Conservation (phyloP, 1,140 invertebrate species). For the Meloidogyne hapla region DNA sequence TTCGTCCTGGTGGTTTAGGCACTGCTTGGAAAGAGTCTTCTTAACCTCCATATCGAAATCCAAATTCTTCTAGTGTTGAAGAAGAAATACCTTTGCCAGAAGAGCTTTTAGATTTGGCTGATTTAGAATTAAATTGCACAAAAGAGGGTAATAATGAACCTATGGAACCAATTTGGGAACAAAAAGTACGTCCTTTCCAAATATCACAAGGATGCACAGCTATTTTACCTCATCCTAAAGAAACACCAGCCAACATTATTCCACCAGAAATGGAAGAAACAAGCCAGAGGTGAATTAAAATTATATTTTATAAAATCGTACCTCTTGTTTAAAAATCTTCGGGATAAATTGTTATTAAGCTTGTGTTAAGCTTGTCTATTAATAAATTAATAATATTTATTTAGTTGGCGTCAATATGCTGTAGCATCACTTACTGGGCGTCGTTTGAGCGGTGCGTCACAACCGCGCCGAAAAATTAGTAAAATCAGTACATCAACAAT, state of each 20-base stretch:
- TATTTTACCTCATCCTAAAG: neutral
- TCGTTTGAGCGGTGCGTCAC: neutral
- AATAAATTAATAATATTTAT: neutral
- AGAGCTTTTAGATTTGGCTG: slow-evolving; percentile 5
- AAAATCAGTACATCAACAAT: neutral
- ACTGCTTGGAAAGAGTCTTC: neutral
- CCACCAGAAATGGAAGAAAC: neutral
- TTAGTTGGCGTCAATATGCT: slow-evolving; percentile 29
- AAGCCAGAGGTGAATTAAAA: neutral
- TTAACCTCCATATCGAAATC: neutral
- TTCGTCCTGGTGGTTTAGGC: neutral
- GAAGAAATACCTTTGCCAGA: neutral
- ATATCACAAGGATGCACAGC: neutral
- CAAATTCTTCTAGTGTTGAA: neutral
- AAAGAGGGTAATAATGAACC: neutral
- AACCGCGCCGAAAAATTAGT: neutral
- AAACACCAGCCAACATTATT: neutral
- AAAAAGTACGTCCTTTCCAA: neutral
- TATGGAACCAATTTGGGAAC: neutral
- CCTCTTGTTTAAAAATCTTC: no score
- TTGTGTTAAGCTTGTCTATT: no score
- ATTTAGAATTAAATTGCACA: neutral
- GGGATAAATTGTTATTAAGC: no score
- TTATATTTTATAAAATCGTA: slow-evolving; percentile 34
- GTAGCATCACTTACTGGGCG: neutral